phyloP scores from a whole-genome alignment of 2,888 invertebrate species.

The Arrhopalites spinosus region DNA sequence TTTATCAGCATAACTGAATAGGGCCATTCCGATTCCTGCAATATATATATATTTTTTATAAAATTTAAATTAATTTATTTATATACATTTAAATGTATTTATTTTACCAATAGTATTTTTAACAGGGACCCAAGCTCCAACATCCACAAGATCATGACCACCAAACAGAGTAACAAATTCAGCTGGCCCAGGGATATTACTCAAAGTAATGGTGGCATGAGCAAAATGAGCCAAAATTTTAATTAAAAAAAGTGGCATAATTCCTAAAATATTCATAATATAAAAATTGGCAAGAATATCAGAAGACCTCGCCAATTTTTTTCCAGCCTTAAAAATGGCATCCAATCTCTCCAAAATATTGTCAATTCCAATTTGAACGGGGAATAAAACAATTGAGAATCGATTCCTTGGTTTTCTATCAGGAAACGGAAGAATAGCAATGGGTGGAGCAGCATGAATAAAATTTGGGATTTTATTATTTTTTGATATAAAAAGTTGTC shows the following conservation, averaged over 20 bases:
- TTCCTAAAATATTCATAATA: conserved; percentile 34
- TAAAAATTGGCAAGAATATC: conserved; percentile 39
- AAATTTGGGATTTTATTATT: conserved; percentile 28
- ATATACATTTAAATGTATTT: too few species aligned
- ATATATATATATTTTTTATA: background rate
- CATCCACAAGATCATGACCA: conserved; percentile 35
- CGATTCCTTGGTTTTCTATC: conserved; percentile 51
- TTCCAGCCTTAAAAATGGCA: conserved; percentile 27
- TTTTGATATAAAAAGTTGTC: conserved; percentile 40
- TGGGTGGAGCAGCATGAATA: conserved; percentile 49
- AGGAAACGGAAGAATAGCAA: conserved; percentile 51
- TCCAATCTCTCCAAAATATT: conserved; percentile 38
- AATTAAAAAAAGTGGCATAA: conserved; percentile 28
- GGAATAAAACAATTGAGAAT: conserved; percentile 50
- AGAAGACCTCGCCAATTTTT: conserved; percentile 33
- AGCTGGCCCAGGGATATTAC: conserved; percentile 40
- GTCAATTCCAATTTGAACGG: conserved; percentile 41
- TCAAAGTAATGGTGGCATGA: conserved; percentile 41
- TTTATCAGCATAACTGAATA: conserved; percentile 39
- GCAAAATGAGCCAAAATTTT: conserved; percentile 36
- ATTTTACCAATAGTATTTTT: conserved; percentile 40
- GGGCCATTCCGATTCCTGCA: conserved; percentile 40
- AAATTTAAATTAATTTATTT: too few species aligned
- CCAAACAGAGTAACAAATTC: conserved; percentile 34
- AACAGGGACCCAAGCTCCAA: conserved; percentile 44